A percentile compares a stretch with the other conserved stretches of the same genome.
Evolutionary conservation across 2,888 invertebrate genomes (phyloP).

Genomic region (Aproaerema taeniolella): DNA sequence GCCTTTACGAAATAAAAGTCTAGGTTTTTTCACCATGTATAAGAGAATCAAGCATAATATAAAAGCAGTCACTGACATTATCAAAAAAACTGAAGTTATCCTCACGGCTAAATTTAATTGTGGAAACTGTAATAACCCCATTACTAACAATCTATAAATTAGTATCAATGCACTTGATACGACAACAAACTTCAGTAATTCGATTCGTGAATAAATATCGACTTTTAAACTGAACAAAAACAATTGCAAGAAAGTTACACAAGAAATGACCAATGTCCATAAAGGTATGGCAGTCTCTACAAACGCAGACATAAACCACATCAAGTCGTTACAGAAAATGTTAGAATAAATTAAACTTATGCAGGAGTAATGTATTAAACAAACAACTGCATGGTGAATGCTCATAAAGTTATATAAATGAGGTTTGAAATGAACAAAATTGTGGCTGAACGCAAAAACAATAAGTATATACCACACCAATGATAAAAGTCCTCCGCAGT

Average conservation of each 20-base stretch:
- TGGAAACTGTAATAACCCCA: background rate
- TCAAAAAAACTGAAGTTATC: conserved; percentile 22
- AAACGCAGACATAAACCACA: background rate
- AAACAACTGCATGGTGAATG: background rate
- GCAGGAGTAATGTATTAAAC: conserved; percentile 2
- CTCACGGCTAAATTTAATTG: conserved; percentile 16
- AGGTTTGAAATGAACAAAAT: background rate
- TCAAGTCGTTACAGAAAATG: background rate
- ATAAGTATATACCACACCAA: background rate
- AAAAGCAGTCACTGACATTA: conserved; percentile 24
- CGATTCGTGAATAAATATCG: conserved; percentile 22
- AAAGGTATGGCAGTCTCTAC: conserved; percentile 18
- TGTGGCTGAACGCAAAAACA: background rate
- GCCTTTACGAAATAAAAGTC: conserved; percentile 15
- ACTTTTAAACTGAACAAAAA: conserved; percentile 24
- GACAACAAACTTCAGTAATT: conserved; percentile 18
- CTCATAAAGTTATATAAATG: conserved; percentile 3
- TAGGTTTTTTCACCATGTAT: conserved; percentile 13
- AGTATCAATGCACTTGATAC: conserved; percentile 19
- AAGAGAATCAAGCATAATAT: conserved; percentile 18
- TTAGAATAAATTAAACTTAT: background rate
- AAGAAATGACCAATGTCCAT: conserved; percentile 20
- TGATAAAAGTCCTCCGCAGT: background rate
- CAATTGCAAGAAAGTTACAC: conserved; percentile 26
- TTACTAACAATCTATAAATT: conserved; percentile 18